A percentile compares a stretch with the other conserved stretches of the same genome.
Evolutionary conservation across 2,797 vertebrate genomes (phyloP).

Genomic region (Pseudotriccus pelzelni): DNA sequence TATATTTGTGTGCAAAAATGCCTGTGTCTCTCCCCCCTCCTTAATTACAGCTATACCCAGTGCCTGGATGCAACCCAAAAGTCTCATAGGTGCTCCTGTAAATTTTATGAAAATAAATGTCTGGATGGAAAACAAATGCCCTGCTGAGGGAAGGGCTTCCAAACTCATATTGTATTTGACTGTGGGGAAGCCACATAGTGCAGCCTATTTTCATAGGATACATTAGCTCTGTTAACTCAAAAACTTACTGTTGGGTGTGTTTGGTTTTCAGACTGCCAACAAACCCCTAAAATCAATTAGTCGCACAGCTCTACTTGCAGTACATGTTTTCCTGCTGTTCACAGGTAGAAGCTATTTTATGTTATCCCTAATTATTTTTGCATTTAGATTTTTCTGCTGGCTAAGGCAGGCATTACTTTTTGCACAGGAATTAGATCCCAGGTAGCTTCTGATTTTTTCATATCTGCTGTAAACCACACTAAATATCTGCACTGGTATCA

Average conservation of each 20-base stretch:
- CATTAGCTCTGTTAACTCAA: not conserved
- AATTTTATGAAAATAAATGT: not conserved
- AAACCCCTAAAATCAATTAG: conserved; percentile 26
- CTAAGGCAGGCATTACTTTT: not conserved
- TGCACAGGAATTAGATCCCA: not conserved
- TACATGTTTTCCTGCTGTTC: conserved; percentile 21
- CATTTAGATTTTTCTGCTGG: not conserved
- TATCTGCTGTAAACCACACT: not conserved
- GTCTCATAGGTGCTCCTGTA: rapidly evolving
- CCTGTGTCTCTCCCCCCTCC: too few species aligned
- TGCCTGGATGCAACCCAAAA: not conserved
- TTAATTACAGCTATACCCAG: not conserved
- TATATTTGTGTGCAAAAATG: not conserved
- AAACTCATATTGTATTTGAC: not conserved
- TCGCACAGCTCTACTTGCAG: not conserved
- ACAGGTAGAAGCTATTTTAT: not conserved
- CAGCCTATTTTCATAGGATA: not conserved
- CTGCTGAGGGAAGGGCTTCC: not conserved
- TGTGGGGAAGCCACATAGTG: not conserved
- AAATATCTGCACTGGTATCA: not conserved
- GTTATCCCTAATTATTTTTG: conserved; percentile 22
- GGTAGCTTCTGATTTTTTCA: not conserved
- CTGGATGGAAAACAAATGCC: not conserved
- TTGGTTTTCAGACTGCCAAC: conserved; percentile 25
- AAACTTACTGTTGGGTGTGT: not conserved